These are phyloP conservation scores for Spondyliosoma cantharus DNA, from an alignment of 2,797 vertebrate genomes.

Conservation along the genomic window DNA sequence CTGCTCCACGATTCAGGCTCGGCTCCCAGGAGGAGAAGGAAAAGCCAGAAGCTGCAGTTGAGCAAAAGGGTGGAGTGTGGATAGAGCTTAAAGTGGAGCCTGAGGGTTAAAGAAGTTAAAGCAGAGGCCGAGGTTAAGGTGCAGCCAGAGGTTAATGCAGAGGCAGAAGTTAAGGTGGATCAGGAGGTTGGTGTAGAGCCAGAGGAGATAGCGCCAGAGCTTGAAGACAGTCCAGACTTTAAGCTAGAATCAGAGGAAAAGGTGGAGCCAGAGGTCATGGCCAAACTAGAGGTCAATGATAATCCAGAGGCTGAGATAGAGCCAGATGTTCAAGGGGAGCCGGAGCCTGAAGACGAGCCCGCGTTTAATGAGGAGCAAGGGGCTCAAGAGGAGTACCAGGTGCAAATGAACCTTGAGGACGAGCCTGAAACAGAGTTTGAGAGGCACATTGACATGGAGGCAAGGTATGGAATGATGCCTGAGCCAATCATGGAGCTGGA, in stretches of 20 bases:
- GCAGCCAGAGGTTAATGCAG: neutral
- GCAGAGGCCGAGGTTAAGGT: neutral
- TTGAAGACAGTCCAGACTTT: neutral
- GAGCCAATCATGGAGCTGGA: constrained; percentile 46
- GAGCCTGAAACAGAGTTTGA: constrained; percentile 21
- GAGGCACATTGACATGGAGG: constrained; percentile 34
- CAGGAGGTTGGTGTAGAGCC: constrained; percentile 6
- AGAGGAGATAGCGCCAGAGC: constrained; percentile 8
- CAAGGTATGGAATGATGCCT: neutral
- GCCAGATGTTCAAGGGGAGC: neutral
- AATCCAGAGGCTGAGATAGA: neutral
- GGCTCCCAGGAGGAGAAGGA: constrained; percentile 14
- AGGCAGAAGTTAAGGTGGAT: neutral
- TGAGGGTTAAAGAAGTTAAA: neutral
- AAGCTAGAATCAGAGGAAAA: neutral
- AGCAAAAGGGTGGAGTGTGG: neutral
- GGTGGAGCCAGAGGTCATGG: neutral
- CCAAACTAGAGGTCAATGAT: neutral
- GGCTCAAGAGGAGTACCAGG: constrained; percentile 4
- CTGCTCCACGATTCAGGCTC: neutral
- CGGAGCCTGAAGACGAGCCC: neutral
- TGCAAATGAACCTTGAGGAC: constrained; percentile 20
- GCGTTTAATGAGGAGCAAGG: constrained; percentile 9
- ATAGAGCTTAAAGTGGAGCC: neutral
- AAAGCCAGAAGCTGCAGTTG: neutral